phyloP scores from a whole-genome alignment of 2,113 vertebrate genomes.

The Rynchops niger region DNA sequence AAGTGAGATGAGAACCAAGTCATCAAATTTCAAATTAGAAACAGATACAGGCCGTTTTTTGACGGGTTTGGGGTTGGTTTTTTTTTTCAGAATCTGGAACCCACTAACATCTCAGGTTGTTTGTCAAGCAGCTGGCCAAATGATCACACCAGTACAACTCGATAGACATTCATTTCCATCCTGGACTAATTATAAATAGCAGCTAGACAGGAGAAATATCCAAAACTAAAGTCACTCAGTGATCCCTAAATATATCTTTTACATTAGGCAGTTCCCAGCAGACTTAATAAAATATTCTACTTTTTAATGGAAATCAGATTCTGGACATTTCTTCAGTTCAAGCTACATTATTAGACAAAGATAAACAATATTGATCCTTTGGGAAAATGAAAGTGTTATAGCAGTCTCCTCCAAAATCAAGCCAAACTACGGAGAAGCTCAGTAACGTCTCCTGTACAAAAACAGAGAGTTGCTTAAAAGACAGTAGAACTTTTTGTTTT shows the following conservation, averaged over 20 bases:
- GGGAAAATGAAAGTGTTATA: neutral
- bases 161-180: neutral
- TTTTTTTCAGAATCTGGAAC: neutral
- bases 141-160: neutral
- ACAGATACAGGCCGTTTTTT: neutral
- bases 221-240: neutral
- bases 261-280: neutral
- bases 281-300: neutral
- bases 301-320: conserved; percentile 46
- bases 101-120: neutral
- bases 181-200: conserved; percentile 35
- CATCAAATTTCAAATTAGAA: neutral
- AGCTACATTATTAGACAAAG: conserved; percentile 18
- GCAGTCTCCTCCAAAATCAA: neutral
- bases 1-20: neutral
- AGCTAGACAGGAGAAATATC: conserved; percentile 22
- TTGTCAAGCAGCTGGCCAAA: neutral
- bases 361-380: neutral
- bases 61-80: neutral
- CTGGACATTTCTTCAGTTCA: neutral
- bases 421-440: neutral
- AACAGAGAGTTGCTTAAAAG: neutral
- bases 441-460: neutral
- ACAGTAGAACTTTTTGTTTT: conserved; percentile 46
- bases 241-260: conserved; percentile 19